Percentiles rank a stretch among this genome's conserved stretches.
Conservation (phyloP, 2,113 vertebrate species). For the Ascaphus truei region DNA sequence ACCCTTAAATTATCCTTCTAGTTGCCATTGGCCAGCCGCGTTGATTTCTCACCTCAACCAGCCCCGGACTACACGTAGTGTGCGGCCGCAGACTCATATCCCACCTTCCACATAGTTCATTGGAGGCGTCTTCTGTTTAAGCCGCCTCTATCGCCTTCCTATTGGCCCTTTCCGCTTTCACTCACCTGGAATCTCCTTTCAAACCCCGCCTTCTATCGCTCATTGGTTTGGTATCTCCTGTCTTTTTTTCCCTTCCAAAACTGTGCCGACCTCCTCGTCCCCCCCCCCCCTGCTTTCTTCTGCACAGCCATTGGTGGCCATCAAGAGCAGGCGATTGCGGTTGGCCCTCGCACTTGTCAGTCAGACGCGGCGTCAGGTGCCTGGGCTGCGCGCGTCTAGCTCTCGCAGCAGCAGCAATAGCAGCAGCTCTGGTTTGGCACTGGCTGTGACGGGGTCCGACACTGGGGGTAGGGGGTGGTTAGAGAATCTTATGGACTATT, state of each 20-base stretch:
- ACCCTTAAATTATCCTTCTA: too few species aligned
- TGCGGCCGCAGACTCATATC: too few species aligned
- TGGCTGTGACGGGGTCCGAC: slow-evolving; percentile 11
- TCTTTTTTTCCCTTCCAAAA: neutral
- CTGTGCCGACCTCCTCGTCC: neutral
- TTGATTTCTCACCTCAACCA: too few species aligned
- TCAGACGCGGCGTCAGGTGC: slow-evolving; percentile 31
- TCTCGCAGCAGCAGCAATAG: slow-evolving; percentile 29
- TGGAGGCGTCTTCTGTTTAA: neutral
- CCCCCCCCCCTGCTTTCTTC: too few species aligned
- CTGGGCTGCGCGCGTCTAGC: slow-evolving; percentile 33
- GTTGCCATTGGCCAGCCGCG: too few species aligned
- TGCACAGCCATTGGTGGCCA: neutral
- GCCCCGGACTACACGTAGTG: too few species aligned
- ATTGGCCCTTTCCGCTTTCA: neutral
- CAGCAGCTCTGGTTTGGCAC: neutral
- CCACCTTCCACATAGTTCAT: slow-evolving; percentile 22
- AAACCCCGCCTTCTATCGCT: neutral
- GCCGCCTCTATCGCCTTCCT: neutral
- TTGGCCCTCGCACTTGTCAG: neutral
- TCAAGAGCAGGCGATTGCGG: neutral
- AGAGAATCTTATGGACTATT: slow-evolving; percentile 19
- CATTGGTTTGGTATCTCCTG: neutral
- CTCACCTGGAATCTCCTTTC: slow-evolving; percentile 5
- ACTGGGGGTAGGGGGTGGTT: neutral